Conservation (phyloP, 1,140 invertebrate species). For the Hypothenemus hampei region DNA sequence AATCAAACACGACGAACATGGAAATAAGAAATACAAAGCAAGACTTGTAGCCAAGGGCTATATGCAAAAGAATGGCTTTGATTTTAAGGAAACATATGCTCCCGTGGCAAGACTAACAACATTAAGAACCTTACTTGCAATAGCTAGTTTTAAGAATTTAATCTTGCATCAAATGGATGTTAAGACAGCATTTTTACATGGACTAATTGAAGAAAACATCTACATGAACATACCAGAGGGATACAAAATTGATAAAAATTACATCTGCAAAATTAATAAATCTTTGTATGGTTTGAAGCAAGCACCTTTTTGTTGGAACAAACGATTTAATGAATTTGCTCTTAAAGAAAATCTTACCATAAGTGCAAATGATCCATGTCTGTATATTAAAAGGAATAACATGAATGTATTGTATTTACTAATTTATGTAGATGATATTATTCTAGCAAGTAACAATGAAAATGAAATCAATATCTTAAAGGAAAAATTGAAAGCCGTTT, state of each 20-base stretch:
- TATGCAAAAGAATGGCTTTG: constrained; percentile 34
- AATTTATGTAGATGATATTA: neutral
- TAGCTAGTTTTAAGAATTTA: constrained; percentile 28
- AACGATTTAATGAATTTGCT: constrained; percentile 30
- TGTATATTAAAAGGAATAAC: neutral
- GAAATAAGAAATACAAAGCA: constrained; percentile 39
- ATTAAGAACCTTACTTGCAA: constrained; percentile 35
- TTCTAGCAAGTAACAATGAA: neutral
- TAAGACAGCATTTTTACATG: constrained; percentile 32
- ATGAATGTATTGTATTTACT: neutral
- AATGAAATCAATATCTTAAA: neutral
- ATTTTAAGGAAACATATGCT: constrained; percentile 42
- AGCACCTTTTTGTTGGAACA: constrained; percentile 37
- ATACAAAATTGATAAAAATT: constrained; percentile 9
- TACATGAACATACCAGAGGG: constrained; percentile 31
- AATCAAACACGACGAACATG: constrained; percentile 11
- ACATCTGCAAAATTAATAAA: constrained; percentile 28
- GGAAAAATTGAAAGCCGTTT: neutral
- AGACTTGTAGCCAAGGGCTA: constrained; percentile 45
- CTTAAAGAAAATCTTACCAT: neutral
- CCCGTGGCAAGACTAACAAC: constrained; percentile 38
- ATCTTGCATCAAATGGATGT: constrained; percentile 38
- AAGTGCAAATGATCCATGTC: neutral
- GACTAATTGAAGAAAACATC: constrained; percentile 27
- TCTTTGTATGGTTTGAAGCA: constrained; percentile 46